A percentile compares a stretch with the other conserved stretches of the same genome.
These are phyloP conservation scores for Mythimna ferrago DNA, from an alignment of 2,888 invertebrate genomes.

Conservation along the genomic window DNA sequence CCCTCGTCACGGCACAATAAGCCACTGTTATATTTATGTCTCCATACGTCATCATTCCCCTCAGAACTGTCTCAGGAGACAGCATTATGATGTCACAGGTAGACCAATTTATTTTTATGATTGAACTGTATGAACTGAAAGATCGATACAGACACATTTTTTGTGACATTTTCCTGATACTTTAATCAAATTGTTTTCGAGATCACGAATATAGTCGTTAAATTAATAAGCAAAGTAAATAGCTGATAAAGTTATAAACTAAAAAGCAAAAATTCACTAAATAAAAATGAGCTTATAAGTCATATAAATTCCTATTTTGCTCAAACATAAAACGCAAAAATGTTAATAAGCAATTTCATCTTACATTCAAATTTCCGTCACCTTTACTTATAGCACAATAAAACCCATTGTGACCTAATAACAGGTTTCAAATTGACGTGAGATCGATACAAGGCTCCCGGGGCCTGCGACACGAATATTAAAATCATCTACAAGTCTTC, in stretches of 20 bases:
- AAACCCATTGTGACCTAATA: slow-evolving; percentile 73
- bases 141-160: slow-evolving; percentile 20
- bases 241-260: background rate
- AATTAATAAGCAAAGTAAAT: background rate
- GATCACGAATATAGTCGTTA: too few species aligned
- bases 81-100: slow-evolving; percentile 83
- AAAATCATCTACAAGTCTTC: slow-evolving; percentile 81
- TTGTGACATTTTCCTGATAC: background rate
- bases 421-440: slow-evolving; percentile 68
- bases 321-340: too few species aligned
- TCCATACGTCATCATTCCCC: slow-evolving; percentile 77
- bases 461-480: slow-evolving; percentile 84
- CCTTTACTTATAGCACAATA: slow-evolving; percentile 5
- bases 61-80: slow-evolving; percentile 76
- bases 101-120: slow-evolving; percentile 87
- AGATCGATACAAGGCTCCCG: slow-evolving; percentile 75
- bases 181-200: background rate
- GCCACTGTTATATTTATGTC: slow-evolving; percentile 77
- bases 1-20: slow-evolving; percentile 78
- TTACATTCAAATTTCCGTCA: background rate
- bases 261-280: background rate
- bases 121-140: slow-evolving; percentile 64
- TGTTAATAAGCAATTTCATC: background rate
- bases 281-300: background rate
- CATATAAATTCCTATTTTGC: background rate